Evolutionary conservation across 2,797 vertebrate genomes (phyloP).

Genomic region (Rhinella marina): DNA sequence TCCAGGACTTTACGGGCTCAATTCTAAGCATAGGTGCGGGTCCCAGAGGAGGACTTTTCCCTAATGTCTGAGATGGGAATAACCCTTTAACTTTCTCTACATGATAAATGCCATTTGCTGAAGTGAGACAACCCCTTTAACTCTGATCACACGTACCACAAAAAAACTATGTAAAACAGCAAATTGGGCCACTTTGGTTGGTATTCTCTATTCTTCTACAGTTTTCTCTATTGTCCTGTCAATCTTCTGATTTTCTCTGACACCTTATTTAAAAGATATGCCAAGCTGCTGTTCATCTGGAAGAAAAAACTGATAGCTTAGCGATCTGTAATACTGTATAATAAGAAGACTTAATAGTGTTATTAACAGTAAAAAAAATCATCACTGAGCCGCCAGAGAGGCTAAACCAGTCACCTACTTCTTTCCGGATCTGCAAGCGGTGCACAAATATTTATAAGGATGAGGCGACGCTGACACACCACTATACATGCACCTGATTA

Average conservation of each 20-base stretch:
- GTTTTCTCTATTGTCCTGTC: no score
- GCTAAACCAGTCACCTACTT: constrained; percentile 24
- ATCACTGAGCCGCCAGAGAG: not conserved
- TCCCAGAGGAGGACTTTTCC: no score
- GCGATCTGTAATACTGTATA: not conserved
- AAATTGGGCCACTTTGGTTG: no score
- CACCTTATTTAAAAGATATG: not conserved
- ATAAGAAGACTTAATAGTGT: not conserved
- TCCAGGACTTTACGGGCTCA: no score
- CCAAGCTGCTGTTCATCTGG: not conserved
- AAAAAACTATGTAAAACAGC: no score
- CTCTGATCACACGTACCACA: no score
- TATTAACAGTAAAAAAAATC: constrained; percentile 21
- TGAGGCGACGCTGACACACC: constrained; percentile 35
- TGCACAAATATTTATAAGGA: constrained; percentile 43
- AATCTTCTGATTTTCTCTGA: not conserved
- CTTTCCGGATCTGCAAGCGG: constrained; percentile 27
- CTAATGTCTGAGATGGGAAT: no score
- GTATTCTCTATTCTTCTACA: no score
- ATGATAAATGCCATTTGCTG: no score
- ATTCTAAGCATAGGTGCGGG: no score
- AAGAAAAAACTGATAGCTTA: not conserved
- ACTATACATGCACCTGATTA: constrained; percentile 38
- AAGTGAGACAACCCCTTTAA: no score
- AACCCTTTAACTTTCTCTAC: no score